Evolutionary conservation across 2,797 vertebrate genomes (phyloP), one percentile per base, ranked within the genome.

Genomic region (Hemibagrus guttatus): DNA sequence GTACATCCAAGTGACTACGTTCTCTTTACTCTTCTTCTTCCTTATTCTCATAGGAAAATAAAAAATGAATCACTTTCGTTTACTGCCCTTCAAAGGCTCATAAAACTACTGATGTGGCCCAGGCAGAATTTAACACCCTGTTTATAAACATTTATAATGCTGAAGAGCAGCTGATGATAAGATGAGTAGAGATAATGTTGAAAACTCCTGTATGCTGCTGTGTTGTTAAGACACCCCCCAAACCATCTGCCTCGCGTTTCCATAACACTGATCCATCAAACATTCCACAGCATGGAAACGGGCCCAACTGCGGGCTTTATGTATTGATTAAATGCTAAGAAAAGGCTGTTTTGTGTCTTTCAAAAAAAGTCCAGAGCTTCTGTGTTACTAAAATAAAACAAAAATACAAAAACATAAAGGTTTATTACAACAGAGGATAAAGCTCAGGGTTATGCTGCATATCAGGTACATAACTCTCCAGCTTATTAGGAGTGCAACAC

Each of bases 291-390:
- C 9, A 12, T 58, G 21, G 17, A 83, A 82, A 80, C 52, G 52
- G 31, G 56, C 61, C 68, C 64, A 61, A 68, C 72, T 84, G 71
- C 26, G 69, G 75, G 78, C 56, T 88, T 90, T 68, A 82, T 11
- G 59, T 88, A 90, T 90, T 87, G 87, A 86, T 84, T 84, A 46
- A 72, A n/a, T 72, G 46, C n/a, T 31, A 54, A 4, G 28, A 86
- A 31, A 61, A 19, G 23, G 49, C n/a, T 74, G 59, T 12, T 68
- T 68, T 71, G n/a, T 69, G 42, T 64, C 58, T 86, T 59, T 21
- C 1, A 81, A 46, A 82, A 69, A 74, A 81, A 61, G n/a, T 59
- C 26, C 14, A 63, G 6, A 46, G 58, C 7, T 81, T 64, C 59
- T 81, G 61, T 81, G n/a, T 64, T 63, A 81, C 79, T 81, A 46